Base-by-base conservation (phyloP, 2,888 invertebrate genomes). In the Poecilus cupreus region DNA sequence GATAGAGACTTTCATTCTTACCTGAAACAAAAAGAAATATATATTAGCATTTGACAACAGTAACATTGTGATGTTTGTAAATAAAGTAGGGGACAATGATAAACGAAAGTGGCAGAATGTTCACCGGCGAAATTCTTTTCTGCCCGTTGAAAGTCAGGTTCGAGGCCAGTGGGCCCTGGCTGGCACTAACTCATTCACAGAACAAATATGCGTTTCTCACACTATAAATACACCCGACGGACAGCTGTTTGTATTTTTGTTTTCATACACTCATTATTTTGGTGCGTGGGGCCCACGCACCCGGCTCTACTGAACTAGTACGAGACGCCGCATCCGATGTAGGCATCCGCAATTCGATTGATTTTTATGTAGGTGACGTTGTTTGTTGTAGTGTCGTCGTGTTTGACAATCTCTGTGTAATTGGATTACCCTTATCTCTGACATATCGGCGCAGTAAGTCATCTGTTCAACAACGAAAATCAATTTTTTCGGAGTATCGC, bases 201-300 rank as follows among this genome's bases (percentile, higher is more conserved):
- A 51, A 51, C 51, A 51, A 51, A 51, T 46, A 51, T 51, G 16
- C 16, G 11, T 13, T 51, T 43, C 43, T 43, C 43, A 43, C 13
- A 43, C 64, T 64, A 64, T 64, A 64, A 64, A 64, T 64, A 64
- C 64, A 1, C 57, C 11, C 22, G 16, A 13, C 18, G 11, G 64
- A 37, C 64, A 68, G 64, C 64, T 68, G 64, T 37, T 39, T 68
- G 37, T 68, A 32, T 68, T 68, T 68, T 68, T 68, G 64, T 68
- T 68, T 32, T 37, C 20, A n/a, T 13, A 60, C 46, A 46, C 10
- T 1, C n/a, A 46, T n/a, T 46, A 46, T 46, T 46, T 46, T 46
- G 8, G 46, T 46, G n/a, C 46, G 46, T 4, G 8, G 8, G 32
- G 32, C 32, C 32, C 32, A 32, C 32, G 8, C 32, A 32, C 32